Evolutionary conservation across 2,113 vertebrate species (phyloP), one percentile per base, ranked within the genome.

Genomic region (Hymenochirus boettgeri): DNA sequence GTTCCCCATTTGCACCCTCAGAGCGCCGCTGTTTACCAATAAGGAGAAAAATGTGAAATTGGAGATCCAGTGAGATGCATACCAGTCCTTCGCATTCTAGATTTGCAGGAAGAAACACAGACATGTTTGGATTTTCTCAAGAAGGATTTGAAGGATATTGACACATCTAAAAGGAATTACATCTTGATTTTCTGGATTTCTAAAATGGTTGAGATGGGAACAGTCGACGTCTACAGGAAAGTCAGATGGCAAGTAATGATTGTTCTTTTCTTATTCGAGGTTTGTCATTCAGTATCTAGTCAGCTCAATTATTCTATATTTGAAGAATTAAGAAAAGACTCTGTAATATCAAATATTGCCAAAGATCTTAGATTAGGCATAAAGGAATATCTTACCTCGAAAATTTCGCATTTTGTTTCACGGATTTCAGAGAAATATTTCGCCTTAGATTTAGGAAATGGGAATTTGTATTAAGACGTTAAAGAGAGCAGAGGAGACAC

Each of bases 401-500:
- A 69, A 79, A n/a, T 78, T 83, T 22, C 76, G 80, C 8, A 66
- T 87, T 27, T 51, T 51, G 48, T 51, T 11, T 51, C 48, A 22
- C 22, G 13, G 10, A 24, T 51, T 23, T 51, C 22, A 47, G 45
- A 47, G 45, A 47, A 10, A 47, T 47, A 47, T 47, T 47, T 47
- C 19, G 17, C 45, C 7, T 35, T 35, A 35, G 33, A 35, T 35
- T 8, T 35, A 35, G 33, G 15, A 35, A 35, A 7, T 35, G 33
- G 45, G 19, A 47, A 47, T 18, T 47, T 88, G 64, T 48, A 75
- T 33, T 9, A 12, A 7, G 15, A 35, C 10, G 80, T 87, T 10
- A 72, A 75, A 58, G 76, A 79, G 58, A 82, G 79, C 22, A 82
- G 87, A 73, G 39, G 86, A 88, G 65, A 61, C 73, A 53, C 63